Conservation (phyloP, 2,113 vertebrate species). For the Coptodon rendalli region DNA sequence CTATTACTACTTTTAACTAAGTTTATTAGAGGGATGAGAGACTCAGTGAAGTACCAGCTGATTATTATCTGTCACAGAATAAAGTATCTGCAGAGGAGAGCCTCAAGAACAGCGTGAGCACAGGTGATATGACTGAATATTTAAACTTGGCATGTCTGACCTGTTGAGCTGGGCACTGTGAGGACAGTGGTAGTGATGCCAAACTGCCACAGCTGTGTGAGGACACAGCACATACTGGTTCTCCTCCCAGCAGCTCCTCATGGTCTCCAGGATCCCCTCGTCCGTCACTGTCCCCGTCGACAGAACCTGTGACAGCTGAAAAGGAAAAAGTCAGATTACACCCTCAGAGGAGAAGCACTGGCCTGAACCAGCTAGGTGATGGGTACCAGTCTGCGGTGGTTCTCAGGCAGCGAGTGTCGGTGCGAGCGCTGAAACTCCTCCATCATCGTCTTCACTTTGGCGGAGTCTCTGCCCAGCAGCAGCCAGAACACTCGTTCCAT, state of each 20-base stretch:
- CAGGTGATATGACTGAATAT: not conserved
- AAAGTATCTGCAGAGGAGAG: not conserved
- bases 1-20: not conserved
- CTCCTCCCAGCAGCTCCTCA: constrained; percentile 73
- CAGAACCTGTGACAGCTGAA: constrained; percentile 56
- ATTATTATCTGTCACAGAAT: not conserved
- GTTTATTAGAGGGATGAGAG: not conserved
- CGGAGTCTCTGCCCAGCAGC: constrained; percentile 67
- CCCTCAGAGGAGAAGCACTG: not conserved
- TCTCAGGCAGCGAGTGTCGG: constrained; percentile 61
- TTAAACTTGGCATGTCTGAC: constrained; percentile 6
- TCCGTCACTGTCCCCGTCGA: constrained; percentile 60
- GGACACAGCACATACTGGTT: constrained; percentile 75
- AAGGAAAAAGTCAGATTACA: not conserved
- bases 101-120: not conserved
- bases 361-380: not conserved
- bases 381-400: constrained; percentile 56
- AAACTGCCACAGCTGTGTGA: constrained; percentile 73
- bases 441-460: constrained; percentile 76
- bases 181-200: constrained; percentile 66
- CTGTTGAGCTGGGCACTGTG: constrained; percentile 32
- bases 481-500: constrained; percentile 93
- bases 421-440: constrained; percentile 76
- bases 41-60: not conserved
- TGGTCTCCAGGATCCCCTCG: constrained; percentile 67